These are phyloP conservation scores for Tenualosa thibaudeaui DNA, from an alignment of 2,797 vertebrate species.

Conservation along the genomic window DNA sequence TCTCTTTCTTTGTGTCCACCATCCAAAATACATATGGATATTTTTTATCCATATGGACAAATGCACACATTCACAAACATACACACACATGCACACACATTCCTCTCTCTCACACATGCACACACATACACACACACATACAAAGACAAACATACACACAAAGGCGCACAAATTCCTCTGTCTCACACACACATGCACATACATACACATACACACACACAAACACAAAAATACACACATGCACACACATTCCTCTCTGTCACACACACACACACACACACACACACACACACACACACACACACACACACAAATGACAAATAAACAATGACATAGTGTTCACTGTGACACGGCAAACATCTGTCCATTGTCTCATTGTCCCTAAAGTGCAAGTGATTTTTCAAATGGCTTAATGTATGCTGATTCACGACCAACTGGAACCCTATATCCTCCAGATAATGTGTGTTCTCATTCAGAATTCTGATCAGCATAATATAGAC, in stretches of 20 bases:
- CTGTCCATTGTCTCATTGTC: neutral
- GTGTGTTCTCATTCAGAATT: conserved; percentile 10
- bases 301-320: neutral
- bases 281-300: neutral
- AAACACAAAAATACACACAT: too few relatives aligned
- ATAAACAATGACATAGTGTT: neutral
- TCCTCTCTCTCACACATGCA: too few relatives aligned
- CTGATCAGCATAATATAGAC: conserved; percentile 13
- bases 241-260: too few relatives aligned
- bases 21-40: too few relatives aligned
- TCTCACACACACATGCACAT: neutral
- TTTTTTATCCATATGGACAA: too few relatives aligned
- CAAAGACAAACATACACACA: neutral
- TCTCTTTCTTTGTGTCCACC: too few relatives aligned
- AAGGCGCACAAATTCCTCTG: neutral
- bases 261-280: neutral
- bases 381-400: conserved; percentile 13
- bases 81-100: too few relatives aligned
- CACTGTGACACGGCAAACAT: neutral
- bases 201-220: too few relatives aligned
- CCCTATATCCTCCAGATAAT: neutral
- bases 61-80: too few relatives aligned
- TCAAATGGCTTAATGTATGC: conserved; percentile 4
- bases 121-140: neutral
- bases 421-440: neutral